Evolutionary conservation across 1,140 invertebrate species (phyloP).

Genomic region (Epicauta chinensis): DNA sequence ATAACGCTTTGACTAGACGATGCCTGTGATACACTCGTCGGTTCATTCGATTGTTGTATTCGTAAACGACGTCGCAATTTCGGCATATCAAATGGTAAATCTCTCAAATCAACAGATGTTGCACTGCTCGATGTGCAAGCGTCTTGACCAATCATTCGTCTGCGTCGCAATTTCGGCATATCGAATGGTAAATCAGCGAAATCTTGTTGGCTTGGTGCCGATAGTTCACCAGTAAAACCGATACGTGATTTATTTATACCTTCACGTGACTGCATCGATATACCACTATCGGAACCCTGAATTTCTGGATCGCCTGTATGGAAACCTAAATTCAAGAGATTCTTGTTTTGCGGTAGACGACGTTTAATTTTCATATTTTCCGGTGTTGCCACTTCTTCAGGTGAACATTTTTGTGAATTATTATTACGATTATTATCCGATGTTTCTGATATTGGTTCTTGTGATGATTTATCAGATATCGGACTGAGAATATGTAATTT

Average conservation of each 20-base stretch:
- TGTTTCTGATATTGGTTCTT: conserved; percentile 72
- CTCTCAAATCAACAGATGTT: conserved; percentile 66
- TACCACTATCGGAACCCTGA: conserved; percentile 78
- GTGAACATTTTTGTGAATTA: conserved; percentile 65
- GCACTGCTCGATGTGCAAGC: conserved; percentile 63
- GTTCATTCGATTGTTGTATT: conserved; percentile 48
- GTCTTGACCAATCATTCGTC: conserved; percentile 54
- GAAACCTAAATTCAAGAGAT: conserved; percentile 62
- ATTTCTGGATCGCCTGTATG: conserved; percentile 63
- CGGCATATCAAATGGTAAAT: conserved; percentile 85
- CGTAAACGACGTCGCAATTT: conserved; percentile 68
- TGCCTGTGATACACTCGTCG: conserved; percentile 65
- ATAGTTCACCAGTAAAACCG: conserved; percentile 41
- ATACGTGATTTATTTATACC: conserved; percentile 58
- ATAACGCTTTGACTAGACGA: conserved; percentile 71
- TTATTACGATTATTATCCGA: conserved; percentile 73
- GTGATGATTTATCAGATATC: conserved; percentile 85
- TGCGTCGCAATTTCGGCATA: conserved; percentile 79
- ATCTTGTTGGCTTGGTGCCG: conserved; percentile 46
- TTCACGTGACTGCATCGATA: conserved; percentile 72
- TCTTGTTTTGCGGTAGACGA: conserved; percentile 65
- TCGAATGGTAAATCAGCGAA: conserved; percentile 76
- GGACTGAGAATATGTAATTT: conserved; percentile 80
- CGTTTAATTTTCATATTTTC: conserved; percentile 52
- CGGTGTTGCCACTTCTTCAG: conserved; percentile 51